phyloP scores from a whole-genome alignment of 2,113 vertebrate genomes.

The Oplegnathus fasciatus region DNA sequence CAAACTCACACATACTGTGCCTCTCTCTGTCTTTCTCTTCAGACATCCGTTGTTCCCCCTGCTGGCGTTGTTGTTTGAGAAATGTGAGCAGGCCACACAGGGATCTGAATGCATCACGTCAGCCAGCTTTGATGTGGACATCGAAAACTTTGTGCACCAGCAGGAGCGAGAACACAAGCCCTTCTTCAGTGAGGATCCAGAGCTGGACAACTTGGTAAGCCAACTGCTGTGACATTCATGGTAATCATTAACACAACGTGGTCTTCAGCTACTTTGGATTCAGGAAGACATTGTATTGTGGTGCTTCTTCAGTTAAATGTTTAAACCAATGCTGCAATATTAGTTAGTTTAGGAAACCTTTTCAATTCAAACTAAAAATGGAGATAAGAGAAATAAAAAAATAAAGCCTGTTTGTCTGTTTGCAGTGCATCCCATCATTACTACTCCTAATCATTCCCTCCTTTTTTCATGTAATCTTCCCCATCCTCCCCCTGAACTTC shows the following conservation, averaged over 20 bases:
- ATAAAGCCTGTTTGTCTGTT: background rate
- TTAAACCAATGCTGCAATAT: background rate
- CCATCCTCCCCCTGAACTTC: conserved; percentile 40
- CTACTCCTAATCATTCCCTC: conserved; percentile 44
- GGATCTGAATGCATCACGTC: conserved; percentile 99
- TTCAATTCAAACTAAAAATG: no score
- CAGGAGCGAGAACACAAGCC: conserved; percentile 98
- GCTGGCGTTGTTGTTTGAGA: conserved; percentile 96
- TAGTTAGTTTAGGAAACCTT: background rate
- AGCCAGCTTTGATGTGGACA: conserved; percentile 98
- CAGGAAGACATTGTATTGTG: background rate
- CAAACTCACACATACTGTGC: background rate
- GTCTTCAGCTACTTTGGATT: background rate
- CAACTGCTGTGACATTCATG: background rate
- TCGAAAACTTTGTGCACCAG: conserved; percentile 98
- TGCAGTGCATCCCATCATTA: conserved; percentile 21
- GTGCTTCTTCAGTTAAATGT: background rate
- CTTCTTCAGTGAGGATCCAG: conserved; percentile 98
- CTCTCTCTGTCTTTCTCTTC: conserved; percentile 35
- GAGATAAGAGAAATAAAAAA: background rate
- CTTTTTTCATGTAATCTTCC: conserved; percentile 45
- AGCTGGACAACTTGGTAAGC: conserved; percentile 96
- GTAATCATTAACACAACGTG: background rate
- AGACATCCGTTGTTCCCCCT: conserved; percentile 98
- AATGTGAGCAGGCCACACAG: conserved; percentile 98